Base-by-base conservation (phyloP, 2,888 invertebrate species). In the Leptinotarsa peninsularis region DNA sequence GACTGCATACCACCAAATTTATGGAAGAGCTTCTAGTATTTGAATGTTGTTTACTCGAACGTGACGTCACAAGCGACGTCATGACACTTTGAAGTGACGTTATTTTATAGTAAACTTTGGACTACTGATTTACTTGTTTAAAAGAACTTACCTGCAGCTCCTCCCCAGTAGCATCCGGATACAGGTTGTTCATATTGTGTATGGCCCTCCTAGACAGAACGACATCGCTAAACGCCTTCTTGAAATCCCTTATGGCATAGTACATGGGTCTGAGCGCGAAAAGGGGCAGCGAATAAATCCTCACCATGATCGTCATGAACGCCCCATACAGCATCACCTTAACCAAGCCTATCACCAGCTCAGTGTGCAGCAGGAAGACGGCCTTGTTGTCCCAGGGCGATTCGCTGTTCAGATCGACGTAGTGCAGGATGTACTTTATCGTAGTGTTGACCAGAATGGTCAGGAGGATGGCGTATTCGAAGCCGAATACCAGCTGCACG, bases 341-440 rank as follows among this genome's bases (percentile, higher is more conserved):
- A 67, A 94, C 91, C 71, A 94, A 90, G 78, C 98, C 98, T 90
- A 99, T 96, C 54, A 98, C 92, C 74, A 99, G 91, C 89, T 99
- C 99, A 0, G 98, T 96, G 87, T 99, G 99, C 3, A 99, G 90
- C 58, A 99, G 90, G 85, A 98, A 99, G 0, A 99, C 98, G 14
- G 99, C 98, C 89, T 99, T 99, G 88, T 97, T 98, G 88, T 99
- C 99, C 99, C 99, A 99, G 0, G 98, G 98, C 66, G 95, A 96
- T 86, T 99, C 98, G 89, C 94, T 95, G 85, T 95, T 94, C 5
- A 97, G 91, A 86, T 98, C 98, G 77, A 97, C 93, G 3, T 95
- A 93, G 87, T 98, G 98, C 10, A 96, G 89, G 27, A 94, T 90
- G 87, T 98, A 97, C 87, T 99, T 99, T 80, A 98, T 95, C 69